These are phyloP conservation scores for Idaea biselata DNA, from an alignment of 2,888 invertebrate species.

Conservation along the genomic window DNA sequence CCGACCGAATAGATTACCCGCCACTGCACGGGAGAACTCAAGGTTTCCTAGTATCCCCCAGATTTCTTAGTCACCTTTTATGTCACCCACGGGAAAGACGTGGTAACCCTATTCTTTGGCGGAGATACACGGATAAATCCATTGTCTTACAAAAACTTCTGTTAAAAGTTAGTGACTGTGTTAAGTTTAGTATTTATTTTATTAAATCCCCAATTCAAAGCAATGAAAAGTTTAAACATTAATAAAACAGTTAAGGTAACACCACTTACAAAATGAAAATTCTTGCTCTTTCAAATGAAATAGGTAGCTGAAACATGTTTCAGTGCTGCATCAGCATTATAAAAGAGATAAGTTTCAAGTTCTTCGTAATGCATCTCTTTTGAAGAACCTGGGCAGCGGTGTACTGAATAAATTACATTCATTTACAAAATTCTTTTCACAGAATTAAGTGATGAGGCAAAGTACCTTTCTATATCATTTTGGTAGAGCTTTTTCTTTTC, in stretches of 20 bases:
- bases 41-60: too few relatives aligned
- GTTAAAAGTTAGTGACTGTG: too few relatives aligned
- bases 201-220: not conserved
- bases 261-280: not conserved
- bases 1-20: too few relatives aligned
- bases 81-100: too few relatives aligned
- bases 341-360: constrained; percentile 8
- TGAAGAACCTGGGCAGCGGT: constrained; percentile 5
- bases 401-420: not conserved
- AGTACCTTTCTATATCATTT: too few relatives aligned
- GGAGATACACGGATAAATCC: too few relatives aligned
- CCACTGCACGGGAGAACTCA: too few relatives aligned
- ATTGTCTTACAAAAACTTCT: too few relatives aligned
- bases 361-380: constrained; percentile 20
- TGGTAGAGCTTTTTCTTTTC: not conserved
- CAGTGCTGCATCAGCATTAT: not conserved
- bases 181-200: not conserved
- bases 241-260: not conserved
- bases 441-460: constrained; percentile 1
- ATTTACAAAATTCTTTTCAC: constrained; percentile 12
- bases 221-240: not conserved
- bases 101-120: too few relatives aligned
- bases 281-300: not conserved
- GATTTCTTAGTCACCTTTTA: too few relatives aligned
- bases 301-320: not conserved